These are phyloP conservation scores for Oncorhynchus clarkii DNA, from an alignment of 2,113 vertebrate genomes.

Conservation along the genomic window DNA sequence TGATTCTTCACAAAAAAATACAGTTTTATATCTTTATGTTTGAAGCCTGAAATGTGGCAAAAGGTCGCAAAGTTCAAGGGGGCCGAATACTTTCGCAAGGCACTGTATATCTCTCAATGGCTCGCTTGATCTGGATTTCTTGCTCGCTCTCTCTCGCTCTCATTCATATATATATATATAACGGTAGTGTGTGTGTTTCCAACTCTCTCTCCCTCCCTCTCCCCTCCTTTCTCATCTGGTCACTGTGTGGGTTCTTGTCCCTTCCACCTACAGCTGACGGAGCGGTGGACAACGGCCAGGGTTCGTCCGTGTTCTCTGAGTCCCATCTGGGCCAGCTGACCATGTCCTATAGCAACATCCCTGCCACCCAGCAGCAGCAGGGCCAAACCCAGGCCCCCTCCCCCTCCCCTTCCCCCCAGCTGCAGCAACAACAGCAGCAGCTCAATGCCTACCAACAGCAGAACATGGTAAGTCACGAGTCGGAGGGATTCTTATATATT, in stretches of 20 bases:
- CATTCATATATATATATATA: too few relatives aligned
- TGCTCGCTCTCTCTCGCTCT: not conserved
- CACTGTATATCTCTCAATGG: too few relatives aligned
- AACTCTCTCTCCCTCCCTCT: not conserved
- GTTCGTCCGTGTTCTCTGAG: slow-evolving; percentile 88
- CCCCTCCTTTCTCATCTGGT: not conserved
- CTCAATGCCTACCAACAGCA: slow-evolving; percentile 76
- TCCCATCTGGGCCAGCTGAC: slow-evolving; percentile 82
- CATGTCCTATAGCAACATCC: slow-evolving; percentile 84
- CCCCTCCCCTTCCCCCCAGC: slow-evolving; percentile 56
- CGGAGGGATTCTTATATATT: not conserved
- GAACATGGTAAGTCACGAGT: slow-evolving; percentile 81
- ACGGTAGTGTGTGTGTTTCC: too few relatives aligned
- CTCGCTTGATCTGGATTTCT: not conserved
- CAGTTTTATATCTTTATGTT: too few relatives aligned
- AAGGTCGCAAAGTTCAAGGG: too few relatives aligned
- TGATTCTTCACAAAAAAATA: too few relatives aligned
- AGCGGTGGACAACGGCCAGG: slow-evolving; percentile 88
- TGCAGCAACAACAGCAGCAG: slow-evolving; percentile 77
- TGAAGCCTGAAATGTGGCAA: too few relatives aligned
- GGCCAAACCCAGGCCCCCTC: slow-evolving; percentile 72
- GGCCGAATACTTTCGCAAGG: too few relatives aligned
- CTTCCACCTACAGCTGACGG: slow-evolving; percentile 76
- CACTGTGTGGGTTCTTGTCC: slow-evolving; percentile 5
- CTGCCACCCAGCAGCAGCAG: slow-evolving; percentile 38